Conservation (phyloP, 2,888 invertebrate species). For the Philhelius pedissequus region DNA sequence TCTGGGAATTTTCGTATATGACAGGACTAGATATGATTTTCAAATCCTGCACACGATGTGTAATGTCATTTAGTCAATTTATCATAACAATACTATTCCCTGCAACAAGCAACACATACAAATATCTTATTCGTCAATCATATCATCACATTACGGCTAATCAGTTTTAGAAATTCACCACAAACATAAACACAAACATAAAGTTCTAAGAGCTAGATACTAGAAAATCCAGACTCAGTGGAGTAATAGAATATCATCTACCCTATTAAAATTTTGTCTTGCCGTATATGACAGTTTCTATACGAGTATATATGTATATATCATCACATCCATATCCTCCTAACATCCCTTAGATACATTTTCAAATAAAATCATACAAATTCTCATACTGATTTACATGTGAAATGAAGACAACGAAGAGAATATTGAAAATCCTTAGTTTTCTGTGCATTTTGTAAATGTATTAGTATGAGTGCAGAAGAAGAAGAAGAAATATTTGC, state of each 20-base stretch:
- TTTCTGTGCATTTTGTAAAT: background rate
- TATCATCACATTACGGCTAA: constrained; percentile 27
- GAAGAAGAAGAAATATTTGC: background rate
- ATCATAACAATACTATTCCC: background rate
- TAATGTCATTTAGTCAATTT: background rate
- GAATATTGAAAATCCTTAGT: constrained; percentile 1
- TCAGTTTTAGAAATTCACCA: constrained; percentile 43
- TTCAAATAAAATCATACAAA: constrained; percentile 38
- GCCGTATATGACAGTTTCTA: background rate
- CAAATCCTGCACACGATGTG: background rate
- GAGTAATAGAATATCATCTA: constrained; percentile 24
- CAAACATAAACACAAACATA: constrained; percentile 40
- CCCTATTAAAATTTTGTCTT: constrained; percentile 18
- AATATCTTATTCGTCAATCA: background rate
- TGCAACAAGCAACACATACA: too few species aligned
- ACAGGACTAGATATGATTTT: too few species aligned
- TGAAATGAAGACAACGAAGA: constrained; percentile 20
- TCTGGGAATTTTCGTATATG: background rate
- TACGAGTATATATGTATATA: background rate
- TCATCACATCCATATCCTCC: background rate
- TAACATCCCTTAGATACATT: constrained; percentile 37
- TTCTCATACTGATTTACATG: constrained; percentile 3
- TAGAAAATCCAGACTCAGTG: background rate
- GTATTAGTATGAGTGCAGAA: background rate
- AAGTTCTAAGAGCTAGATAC: background rate